phyloP scores from a whole-genome alignment of 2,888 invertebrate species.

The Opisthograptis luteolata region DNA sequence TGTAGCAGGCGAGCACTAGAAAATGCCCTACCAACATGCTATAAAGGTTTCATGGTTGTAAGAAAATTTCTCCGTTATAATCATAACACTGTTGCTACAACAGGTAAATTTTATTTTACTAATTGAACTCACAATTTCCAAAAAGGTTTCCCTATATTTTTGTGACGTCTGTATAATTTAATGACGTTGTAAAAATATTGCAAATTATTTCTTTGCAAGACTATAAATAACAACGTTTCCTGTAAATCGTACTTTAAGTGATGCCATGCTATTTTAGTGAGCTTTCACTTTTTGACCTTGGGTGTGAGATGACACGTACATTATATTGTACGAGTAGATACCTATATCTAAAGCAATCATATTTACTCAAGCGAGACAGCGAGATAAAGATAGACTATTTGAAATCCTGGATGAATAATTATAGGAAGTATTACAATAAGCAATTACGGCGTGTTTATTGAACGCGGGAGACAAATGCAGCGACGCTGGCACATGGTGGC shows the following conservation, averaged over 20 bases:
- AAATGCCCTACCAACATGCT: no score
- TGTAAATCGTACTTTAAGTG: background rate
- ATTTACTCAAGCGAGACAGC: background rate
- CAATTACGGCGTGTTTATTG: conserved; percentile 38
- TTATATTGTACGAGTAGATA: no score
- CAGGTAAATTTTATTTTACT: no score
- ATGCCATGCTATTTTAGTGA: conserved; percentile 5
- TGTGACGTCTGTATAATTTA: no score
- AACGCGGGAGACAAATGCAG: conserved; percentile 39
- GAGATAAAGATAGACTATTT: background rate
- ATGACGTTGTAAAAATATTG: background rate
- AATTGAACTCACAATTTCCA: no score
- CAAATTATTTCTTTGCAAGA: background rate
- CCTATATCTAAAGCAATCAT: no score
- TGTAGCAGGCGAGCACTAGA: no score
- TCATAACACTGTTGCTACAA: no score
- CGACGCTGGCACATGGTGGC: conserved; percentile 44
- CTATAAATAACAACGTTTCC: background rate
- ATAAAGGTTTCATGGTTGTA: no score
- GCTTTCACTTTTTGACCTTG: conserved; percentile 13
- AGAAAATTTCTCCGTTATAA: no score
- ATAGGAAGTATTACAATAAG: conserved; percentile 35
- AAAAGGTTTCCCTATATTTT: no score
- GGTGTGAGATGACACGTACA: background rate
- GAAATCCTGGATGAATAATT: conserved; percentile 23